These are phyloP conservation scores for Lophochroa leadbeateri DNA, from an alignment of 2,113 vertebrate genomes.

Conservation along the genomic window DNA sequence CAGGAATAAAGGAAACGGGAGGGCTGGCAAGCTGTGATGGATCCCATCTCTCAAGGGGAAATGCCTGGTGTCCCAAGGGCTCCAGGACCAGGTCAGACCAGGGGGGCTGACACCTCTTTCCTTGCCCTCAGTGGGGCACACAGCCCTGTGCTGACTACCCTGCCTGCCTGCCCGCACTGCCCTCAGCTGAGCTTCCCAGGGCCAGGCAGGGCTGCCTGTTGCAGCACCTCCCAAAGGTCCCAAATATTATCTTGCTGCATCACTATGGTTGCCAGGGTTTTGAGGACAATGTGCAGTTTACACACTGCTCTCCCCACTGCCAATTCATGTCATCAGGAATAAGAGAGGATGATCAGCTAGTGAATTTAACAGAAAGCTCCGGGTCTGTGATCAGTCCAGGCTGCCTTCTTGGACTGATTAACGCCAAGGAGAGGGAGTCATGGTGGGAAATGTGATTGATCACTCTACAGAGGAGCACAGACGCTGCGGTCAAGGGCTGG, in stretches of 20 bases:
- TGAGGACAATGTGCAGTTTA: neutral
- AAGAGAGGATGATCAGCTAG: neutral
- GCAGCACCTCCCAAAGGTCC: neutral
- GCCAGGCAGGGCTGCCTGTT: accelerated
- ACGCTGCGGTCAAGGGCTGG: neutral
- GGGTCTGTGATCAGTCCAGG: neutral
- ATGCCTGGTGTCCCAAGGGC: neutral
- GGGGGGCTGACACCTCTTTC: neutral
- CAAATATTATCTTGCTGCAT: neutral
- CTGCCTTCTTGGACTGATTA: neutral
- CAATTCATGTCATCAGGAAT: neutral
- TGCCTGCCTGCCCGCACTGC: accelerated
- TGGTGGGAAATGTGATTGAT: conserved; percentile 28
- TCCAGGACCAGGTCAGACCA: neutral
- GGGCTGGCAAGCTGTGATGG: neutral
- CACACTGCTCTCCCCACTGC: neutral
- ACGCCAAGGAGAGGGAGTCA: neutral
- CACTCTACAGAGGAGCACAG: conserved; percentile 4
- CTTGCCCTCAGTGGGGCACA: neutral
- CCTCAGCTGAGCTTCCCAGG: neutral
- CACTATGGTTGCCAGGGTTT: neutral
- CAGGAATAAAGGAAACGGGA: neutral
- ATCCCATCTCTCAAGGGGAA: neutral
- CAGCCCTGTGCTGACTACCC: neutral
- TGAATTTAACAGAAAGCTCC: neutral